phyloP scores from a whole-genome alignment of 2,797 vertebrate species.

The Microtus agrestis region DNA sequence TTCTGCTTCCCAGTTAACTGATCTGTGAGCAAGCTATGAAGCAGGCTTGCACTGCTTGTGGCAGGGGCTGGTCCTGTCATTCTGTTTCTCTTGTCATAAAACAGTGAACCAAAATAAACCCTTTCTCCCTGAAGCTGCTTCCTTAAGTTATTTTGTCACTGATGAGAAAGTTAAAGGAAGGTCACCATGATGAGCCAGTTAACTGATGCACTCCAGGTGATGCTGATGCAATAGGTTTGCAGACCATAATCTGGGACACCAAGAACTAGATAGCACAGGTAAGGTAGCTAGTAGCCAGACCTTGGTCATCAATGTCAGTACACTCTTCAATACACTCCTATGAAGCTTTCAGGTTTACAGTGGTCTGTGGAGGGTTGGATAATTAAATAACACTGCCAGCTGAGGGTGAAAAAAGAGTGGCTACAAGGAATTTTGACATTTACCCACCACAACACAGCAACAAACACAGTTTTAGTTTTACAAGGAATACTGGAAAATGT shows the following conservation, averaged over 20 bases:
- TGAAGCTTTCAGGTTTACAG: not conserved
- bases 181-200: not conserved
- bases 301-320: not conserved
- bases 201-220: not conserved
- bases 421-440: not conserved
- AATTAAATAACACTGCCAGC: not conserved
- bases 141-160: not conserved
- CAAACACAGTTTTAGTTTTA: not conserved
- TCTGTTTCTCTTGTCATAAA: not conserved
- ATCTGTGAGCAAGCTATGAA: not conserved
- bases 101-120: not conserved
- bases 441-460: not conserved
- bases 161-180: not conserved
- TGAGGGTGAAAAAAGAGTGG: not conserved
- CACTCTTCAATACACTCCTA: not conserved
- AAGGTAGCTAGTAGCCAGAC: not conserved
- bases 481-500: conserved; percentile 25
- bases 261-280: not conserved
- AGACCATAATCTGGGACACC: not conserved
- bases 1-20: not conserved
- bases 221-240: not conserved
- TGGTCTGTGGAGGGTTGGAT: not conserved
- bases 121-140: not conserved
- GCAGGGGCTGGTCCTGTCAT: not conserved
- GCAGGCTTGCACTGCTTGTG: accelerated